Conservation (phyloP, 1,140 invertebrate species). For the Riptortus pedestris region DNA sequence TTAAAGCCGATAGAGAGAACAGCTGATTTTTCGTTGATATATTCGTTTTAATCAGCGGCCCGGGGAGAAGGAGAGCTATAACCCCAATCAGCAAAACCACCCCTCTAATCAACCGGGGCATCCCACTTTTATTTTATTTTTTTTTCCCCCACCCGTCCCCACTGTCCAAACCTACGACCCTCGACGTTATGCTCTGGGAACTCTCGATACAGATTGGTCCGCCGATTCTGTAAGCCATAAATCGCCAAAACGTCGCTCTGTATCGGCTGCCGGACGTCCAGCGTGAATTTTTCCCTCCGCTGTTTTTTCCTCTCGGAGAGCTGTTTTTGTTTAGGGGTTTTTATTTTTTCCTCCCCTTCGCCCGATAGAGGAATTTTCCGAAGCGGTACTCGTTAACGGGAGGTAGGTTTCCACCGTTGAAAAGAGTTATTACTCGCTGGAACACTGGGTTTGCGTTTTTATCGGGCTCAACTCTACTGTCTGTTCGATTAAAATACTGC, state of each 20-base stretch:
- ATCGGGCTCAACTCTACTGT: neutral
- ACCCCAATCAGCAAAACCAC: constrained; percentile 8
- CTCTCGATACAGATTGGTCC: constrained; percentile 6
- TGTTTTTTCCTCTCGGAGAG: neutral
- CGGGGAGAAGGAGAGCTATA: neutral
- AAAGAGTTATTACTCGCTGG: neutral
- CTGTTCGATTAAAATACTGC: neutral
- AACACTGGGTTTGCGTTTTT: neutral
- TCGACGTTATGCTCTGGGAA: neutral
- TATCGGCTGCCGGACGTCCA: neutral
- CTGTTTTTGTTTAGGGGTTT: neutral
- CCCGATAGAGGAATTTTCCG: neutral
- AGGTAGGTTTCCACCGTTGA: neutral
- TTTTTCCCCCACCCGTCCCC: neutral
- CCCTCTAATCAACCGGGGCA: constrained; percentile 1
- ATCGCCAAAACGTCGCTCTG: neutral
- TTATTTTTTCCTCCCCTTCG: neutral
- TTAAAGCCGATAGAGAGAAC: neutral
- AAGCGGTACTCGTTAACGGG: neutral
- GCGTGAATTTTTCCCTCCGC: neutral
- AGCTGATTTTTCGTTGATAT: constrained; percentile 15
- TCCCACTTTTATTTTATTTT: neutral
- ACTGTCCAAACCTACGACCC: neutral
- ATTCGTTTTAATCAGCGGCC: constrained; percentile 13
- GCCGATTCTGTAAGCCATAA: no score